A percentile compares a stretch with the other conserved stretches of the same genome.
These are phyloP conservation scores for Psephotus haematonotus DNA, from an alignment of 2,113 vertebrate genomes.

Conservation along the genomic window DNA sequence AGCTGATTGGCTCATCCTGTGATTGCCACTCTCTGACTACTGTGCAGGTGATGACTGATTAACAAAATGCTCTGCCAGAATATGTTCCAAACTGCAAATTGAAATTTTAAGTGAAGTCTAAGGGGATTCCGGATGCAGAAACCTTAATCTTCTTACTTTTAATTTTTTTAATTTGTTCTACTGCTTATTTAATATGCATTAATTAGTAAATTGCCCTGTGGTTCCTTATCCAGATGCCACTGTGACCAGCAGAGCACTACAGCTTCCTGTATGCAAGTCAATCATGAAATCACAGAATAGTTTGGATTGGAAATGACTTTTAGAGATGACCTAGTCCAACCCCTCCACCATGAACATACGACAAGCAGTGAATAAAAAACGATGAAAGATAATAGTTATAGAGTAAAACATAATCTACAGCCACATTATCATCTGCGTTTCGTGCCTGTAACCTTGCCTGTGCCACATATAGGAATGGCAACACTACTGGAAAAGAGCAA, in stretches of 20 bases:
- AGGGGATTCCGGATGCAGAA: background rate
- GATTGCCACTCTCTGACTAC: background rate
- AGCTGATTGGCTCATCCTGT: background rate
- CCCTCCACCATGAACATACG: background rate
- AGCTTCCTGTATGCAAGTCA: background rate
- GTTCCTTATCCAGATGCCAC: background rate
- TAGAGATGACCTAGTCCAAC: background rate
- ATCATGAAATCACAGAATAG: background rate
- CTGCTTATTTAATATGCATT: background rate
- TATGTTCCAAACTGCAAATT: background rate
- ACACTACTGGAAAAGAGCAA: background rate
- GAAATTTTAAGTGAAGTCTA: background rate
- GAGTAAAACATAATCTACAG: background rate
- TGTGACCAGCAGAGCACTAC: background rate
- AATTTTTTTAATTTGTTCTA: background rate
- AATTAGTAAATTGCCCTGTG: background rate
- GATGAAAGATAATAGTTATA: background rate
- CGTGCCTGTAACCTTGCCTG: background rate
- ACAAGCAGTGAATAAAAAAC: background rate
- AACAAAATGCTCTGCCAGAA: background rate
- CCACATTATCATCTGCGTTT: background rate
- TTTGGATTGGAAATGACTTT: background rate
- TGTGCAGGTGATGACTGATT: background rate
- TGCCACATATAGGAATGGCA: background rate
- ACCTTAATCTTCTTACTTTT: background rate